Conservation (phyloP, 2,113 vertebrate genomes). For the Pithys albifrons region DNA sequence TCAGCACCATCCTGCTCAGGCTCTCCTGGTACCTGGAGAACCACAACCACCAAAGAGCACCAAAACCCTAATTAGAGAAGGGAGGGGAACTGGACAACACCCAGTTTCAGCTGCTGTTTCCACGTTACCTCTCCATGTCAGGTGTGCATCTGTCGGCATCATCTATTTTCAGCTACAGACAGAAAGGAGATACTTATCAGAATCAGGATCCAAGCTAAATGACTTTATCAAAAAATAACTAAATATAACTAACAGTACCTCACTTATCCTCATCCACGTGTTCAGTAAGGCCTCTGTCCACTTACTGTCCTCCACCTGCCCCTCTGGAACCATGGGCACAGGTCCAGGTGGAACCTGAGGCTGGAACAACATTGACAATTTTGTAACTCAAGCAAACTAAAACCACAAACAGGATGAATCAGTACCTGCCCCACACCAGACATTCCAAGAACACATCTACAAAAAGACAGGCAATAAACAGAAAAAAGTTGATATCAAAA, state of each 20-base stretch:
- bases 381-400: not conserved
- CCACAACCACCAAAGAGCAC: not conserved
- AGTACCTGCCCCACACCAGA: not conserved
- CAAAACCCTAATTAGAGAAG: not conserved
- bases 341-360: constrained; percentile 67
- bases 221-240: not conserved
- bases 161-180: constrained; percentile 11
- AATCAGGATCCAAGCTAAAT: not conserved
- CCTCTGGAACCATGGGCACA: constrained; percentile 72
- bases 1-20: constrained; percentile 78
- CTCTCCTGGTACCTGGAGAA: constrained; percentile 76
- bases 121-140: constrained; percentile 64
- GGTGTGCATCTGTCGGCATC: not conserved
- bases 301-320: not conserved
- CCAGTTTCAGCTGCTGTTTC: not conserved
- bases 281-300: constrained; percentile 48
- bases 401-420: not conserved
- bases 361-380: constrained; percentile 36
- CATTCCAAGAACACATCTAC: not conserved
- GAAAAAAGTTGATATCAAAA: not conserved
- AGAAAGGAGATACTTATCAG: not conserved
- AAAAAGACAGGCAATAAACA: not conserved
- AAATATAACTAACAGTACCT: constrained; percentile 47
- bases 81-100: not conserved
- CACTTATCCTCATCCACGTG: constrained; percentile 68